These are phyloP conservation scores for Falco novaeseelandiae DNA, from an alignment of 2,797 vertebrate species.

Conservation along the genomic window DNA sequence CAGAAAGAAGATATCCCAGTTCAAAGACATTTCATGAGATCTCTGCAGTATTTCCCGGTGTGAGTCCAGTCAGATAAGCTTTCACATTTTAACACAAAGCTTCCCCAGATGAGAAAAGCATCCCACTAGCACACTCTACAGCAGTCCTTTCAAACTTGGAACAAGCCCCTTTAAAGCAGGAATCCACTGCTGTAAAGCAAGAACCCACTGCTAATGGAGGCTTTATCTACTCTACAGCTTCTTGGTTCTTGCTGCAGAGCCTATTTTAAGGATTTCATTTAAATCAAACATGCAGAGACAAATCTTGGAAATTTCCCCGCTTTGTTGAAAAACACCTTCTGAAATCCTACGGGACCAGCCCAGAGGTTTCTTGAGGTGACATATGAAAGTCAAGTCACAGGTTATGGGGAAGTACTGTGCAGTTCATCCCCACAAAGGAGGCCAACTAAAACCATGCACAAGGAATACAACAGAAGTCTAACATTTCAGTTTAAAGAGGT, in stretches of 20 bases:
- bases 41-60: neutral
- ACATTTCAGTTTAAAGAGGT: neutral
- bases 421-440: neutral
- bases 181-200: neutral
- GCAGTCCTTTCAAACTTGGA: neutral
- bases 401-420: neutral
- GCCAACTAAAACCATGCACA: rapidly evolving
- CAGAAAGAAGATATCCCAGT: neutral
- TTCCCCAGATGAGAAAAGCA: neutral
- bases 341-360: neutral
- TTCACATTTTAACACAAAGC: neutral
- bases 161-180: neutral
- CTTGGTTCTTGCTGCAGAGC: neutral
- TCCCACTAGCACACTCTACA: neutral
- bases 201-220: neutral
- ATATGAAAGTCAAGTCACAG: neutral
- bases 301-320: neutral
- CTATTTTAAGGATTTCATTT: neutral
- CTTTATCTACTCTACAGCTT: neutral
- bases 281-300: neutral
- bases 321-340: neutral
- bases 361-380: neutral
- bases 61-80: neutral
- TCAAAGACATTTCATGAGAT: neutral
- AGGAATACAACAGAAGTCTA: neutral